Evolutionary conservation across 2,797 vertebrate genomes (phyloP).

Genomic region (Acipenser ruthenus): DNA sequence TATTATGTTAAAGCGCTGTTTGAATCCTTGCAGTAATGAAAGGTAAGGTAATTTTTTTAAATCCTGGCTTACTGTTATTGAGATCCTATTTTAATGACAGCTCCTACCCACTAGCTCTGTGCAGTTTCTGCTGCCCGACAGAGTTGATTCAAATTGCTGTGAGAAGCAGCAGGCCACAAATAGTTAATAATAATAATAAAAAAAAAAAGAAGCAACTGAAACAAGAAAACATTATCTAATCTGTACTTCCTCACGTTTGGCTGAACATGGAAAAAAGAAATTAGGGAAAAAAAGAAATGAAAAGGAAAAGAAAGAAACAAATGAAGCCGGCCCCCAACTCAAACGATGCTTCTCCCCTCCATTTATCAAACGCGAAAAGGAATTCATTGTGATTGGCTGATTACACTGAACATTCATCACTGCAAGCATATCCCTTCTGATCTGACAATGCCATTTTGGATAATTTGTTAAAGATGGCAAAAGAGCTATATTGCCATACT

Average conservation of each 20-base stretch:
- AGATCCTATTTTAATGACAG: no score
- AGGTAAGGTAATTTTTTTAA: no score
- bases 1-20: no score
- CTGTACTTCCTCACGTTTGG: constrained; percentile 46
- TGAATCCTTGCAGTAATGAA: no score
- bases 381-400: constrained; percentile 87
- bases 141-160: no score
- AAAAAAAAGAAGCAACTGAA: constrained; percentile 55
- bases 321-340: constrained; percentile 59
- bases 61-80: no score
- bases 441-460: constrained; percentile 83
- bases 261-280: no score
- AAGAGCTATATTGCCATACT: constrained; percentile 72
- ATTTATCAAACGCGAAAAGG: constrained; percentile 68
- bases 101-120: no score
- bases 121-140: no score
- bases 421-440: constrained; percentile 70
- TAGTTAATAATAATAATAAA: constrained; percentile 23
- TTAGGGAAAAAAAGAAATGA: constrained; percentile 43
- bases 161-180: no score
- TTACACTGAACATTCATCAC: constrained; percentile 80
- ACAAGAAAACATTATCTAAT: constrained; percentile 62
- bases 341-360: constrained; percentile 62
- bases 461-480: constrained; percentile 95
- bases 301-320: constrained; percentile 52